These are phyloP conservation scores for Campylomormyrus numenius DNA, from an alignment of 2,113 vertebrate genomes.

Conservation along the genomic window DNA sequence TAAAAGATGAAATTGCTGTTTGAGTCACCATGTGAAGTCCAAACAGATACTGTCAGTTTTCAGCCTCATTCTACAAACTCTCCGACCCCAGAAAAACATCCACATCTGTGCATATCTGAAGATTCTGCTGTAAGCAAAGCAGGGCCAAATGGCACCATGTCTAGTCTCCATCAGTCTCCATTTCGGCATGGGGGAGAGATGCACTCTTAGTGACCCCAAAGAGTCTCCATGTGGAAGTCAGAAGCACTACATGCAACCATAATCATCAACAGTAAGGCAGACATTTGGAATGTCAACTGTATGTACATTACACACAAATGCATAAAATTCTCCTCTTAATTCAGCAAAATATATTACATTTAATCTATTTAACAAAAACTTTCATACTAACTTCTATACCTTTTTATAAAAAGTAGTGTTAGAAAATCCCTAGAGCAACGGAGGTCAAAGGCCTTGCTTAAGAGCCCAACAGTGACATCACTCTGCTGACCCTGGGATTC, in stretches of 20 bases:
- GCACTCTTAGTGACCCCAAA: not conserved
- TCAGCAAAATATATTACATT: not conserved
- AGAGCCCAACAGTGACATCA: not conserved
- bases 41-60: not conserved
- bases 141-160: not conserved
- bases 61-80: not conserved
- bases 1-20: not conserved
- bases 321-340: not conserved
- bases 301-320: not conserved
- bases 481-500: not conserved
- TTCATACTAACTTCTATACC: not conserved
- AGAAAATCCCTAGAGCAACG: not conserved
- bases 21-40: not conserved
- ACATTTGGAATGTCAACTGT: not conserved
- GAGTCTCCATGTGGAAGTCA: not conserved
- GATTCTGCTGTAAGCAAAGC: not conserved
- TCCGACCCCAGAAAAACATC: not conserved
- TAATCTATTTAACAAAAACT: not conserved
- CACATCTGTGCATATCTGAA: not conserved
- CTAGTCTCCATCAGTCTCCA: not conserved
- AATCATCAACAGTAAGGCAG: not conserved
- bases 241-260: not conserved
- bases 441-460: not conserved
- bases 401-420: not conserved
- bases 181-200: not conserved